phyloP scores from a whole-genome alignment of 2,797 vertebrate species.

The Fringilla coelebs region DNA sequence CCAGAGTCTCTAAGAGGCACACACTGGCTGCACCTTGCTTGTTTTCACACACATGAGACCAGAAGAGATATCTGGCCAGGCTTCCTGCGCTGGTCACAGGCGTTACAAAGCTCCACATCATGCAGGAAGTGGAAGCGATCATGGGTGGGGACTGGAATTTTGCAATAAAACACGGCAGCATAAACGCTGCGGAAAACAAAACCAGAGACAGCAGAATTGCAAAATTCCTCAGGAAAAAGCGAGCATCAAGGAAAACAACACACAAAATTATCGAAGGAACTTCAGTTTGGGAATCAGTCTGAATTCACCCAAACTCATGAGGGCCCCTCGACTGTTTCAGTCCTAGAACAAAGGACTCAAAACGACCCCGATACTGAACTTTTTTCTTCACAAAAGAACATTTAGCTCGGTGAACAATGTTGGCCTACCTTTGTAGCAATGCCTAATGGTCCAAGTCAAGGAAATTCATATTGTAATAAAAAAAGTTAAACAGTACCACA shows the following conservation, averaged over 20 bases:
- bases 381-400: not conserved
- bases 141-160: not conserved
- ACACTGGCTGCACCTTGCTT: not conserved
- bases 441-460: not conserved
- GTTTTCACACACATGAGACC: accelerated
- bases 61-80: not conserved
- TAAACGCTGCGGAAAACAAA: not conserved
- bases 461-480: not conserved
- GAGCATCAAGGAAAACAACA: not conserved
- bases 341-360: not conserved
- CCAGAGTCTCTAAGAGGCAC: not conserved
- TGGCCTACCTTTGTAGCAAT: not conserved
- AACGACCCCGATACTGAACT: not conserved
- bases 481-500: not conserved
- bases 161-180: not conserved
- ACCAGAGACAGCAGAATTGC: not conserved
- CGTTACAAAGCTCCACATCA: not conserved
- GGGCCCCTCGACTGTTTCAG: not conserved
- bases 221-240: not conserved
- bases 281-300: not conserved
- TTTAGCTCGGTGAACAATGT: not conserved
- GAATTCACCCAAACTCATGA: not conserved
- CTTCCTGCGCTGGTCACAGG: not conserved
- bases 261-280: not conserved
- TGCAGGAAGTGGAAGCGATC: not conserved